Evolutionary conservation across 1,140 invertebrate species (phyloP).

Genomic region (Drosophila bocqueti): DNA sequence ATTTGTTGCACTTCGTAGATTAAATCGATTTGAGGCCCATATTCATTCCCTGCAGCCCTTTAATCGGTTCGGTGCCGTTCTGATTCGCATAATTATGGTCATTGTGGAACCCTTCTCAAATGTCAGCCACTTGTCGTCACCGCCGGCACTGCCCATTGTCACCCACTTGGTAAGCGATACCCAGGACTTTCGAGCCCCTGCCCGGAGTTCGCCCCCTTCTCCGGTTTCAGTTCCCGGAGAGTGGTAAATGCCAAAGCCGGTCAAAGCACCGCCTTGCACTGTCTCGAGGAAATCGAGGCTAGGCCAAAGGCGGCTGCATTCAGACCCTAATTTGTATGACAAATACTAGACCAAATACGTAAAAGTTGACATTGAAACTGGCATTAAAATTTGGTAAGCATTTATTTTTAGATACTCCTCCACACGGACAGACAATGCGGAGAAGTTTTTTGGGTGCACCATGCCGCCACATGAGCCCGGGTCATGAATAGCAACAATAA

Average conservation of each 20-base stretch:
- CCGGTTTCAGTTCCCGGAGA: background rate
- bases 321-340: constrained; percentile 13
- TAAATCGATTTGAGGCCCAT: constrained; percentile 13
- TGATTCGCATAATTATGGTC: constrained; percentile 33
- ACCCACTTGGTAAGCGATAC: constrained; percentile 13
- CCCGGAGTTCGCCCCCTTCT: background rate
- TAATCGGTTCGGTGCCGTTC: constrained; percentile 12
- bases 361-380: constrained; percentile 46
- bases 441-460: constrained; percentile 20
- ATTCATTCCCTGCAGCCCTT: background rate
- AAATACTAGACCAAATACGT: constrained; percentile 17
- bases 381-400: constrained; percentile 38
- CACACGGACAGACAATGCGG: constrained; percentile 4
- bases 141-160: constrained; percentile 15
- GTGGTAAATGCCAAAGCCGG: constrained; percentile 24
- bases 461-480: constrained; percentile 3
- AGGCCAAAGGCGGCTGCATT: constrained; percentile 19
- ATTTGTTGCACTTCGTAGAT: constrained; percentile 34
- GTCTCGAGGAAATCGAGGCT: background rate
- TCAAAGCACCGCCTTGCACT: constrained; percentile 46
- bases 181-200: background rate
- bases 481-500: constrained; percentile 5
- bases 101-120: constrained; percentile 17
- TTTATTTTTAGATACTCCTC: constrained; percentile 42
- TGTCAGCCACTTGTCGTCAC: constrained; percentile 45